Evolutionary conservation across 2,113 vertebrate species (phyloP).

Genomic region (Cepphus grylle): DNA sequence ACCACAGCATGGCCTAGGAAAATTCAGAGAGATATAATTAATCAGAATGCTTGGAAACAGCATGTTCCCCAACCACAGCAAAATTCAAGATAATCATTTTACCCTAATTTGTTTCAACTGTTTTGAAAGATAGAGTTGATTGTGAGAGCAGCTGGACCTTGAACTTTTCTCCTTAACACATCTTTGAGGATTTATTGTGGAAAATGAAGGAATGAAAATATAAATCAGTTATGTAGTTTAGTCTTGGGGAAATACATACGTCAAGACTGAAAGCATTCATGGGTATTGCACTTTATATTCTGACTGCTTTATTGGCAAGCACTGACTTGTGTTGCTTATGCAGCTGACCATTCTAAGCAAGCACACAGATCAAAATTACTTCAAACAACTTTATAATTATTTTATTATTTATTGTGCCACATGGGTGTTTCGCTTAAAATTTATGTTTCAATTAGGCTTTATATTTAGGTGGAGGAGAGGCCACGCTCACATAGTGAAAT

Average conservation of each 20-base stretch:
- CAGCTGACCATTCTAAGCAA: background rate
- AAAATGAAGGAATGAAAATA: background rate
- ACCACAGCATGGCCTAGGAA: conserved; percentile 34
- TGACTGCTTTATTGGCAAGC: background rate
- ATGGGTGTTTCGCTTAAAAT: background rate
- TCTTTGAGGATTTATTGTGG: conserved; percentile 28
- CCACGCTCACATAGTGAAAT: background rate
- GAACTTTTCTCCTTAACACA: conserved; percentile 18
- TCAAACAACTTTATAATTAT: background rate
- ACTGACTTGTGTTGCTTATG: background rate
- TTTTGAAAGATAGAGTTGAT: conserved; percentile 43
- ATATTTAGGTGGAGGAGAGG: background rate
- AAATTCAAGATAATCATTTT: conserved; percentile 54
- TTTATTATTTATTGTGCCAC: conserved; percentile 1
- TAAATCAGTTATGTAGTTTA: conserved; percentile 11
- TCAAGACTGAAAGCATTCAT: background rate
- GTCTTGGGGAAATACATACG: background rate
- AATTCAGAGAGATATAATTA: conserved; percentile 58
- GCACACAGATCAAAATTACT: background rate
- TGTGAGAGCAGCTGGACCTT: conserved; percentile 19
- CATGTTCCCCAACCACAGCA: background rate
- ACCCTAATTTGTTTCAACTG: conserved; percentile 39
- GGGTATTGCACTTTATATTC: background rate
- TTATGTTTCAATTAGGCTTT: conserved; percentile 2
- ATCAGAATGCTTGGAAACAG: conserved; percentile 36